phyloP scores from a whole-genome alignment of 2,113 vertebrate genomes.

The Leptobrachium leishanense region DNA sequence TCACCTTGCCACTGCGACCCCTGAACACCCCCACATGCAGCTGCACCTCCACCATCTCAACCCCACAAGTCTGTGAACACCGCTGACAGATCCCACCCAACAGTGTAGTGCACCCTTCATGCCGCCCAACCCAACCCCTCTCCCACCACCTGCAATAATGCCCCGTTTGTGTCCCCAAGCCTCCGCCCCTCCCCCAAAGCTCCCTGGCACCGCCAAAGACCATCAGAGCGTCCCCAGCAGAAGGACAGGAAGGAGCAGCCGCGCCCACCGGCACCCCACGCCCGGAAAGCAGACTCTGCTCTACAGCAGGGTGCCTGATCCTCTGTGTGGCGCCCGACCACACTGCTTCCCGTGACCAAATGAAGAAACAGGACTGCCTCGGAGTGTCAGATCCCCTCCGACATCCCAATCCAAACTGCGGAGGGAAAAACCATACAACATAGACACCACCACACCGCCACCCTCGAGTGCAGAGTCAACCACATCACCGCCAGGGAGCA shows the following conservation, averaged over 20 bases:
- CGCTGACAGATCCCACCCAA: constrained; percentile 30
- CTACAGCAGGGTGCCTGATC: neutral
- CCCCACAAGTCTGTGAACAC: constrained; percentile 26
- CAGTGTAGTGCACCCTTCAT: constrained; percentile 32
- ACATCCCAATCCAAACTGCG: too few relatives aligned
- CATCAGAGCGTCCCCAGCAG: neutral
- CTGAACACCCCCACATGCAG: constrained; percentile 11
- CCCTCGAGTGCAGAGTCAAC: constrained; percentile 12
- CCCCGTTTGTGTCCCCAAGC: constrained; percentile 14
- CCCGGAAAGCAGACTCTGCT: neutral
- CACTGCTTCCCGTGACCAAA: constrained; percentile 69
- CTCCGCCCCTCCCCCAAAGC: constrained; percentile 10
- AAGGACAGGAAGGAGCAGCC: neutral
- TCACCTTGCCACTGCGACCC: constrained; percentile 18
- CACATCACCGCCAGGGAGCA: constrained; percentile 21
- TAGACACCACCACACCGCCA: neutral
- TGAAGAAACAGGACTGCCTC: constrained; percentile 12
- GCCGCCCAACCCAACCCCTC: constrained; percentile 12
- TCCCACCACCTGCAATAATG: constrained; percentile 7
- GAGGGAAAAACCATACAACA: neutral
- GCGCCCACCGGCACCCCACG: neutral
- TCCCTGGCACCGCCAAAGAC: constrained; percentile 23
- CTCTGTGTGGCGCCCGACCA: neutral
- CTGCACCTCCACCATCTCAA: constrained; percentile 11
- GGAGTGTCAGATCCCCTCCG: too few relatives aligned